Conservation (phyloP, 2,797 vertebrate species). For the Spea hammondii region DNA sequence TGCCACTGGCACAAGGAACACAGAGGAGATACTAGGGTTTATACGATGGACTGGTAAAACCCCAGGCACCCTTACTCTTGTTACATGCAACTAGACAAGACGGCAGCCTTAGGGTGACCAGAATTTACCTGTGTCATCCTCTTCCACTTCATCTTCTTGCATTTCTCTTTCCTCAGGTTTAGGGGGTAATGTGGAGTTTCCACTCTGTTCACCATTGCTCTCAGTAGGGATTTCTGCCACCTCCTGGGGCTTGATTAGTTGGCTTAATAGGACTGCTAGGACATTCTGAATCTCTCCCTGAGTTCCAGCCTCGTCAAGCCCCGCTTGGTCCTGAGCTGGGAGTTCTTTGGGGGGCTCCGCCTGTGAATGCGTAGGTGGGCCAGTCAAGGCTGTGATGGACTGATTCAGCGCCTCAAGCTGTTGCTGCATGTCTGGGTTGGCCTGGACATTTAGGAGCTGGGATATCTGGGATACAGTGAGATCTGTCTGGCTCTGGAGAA, state of each 20-base stretch:
- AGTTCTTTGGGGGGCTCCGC: constrained; percentile 62
- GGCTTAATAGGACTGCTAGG: constrained; percentile 89
- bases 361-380: constrained; percentile 76
- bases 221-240: constrained; percentile 75
- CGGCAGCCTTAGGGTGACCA: constrained; percentile 27
- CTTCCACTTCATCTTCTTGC: constrained; percentile 64
- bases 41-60: constrained; percentile 16
- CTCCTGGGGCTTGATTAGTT: constrained; percentile 92
- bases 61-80: constrained; percentile 1
- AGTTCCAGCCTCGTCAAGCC: constrained; percentile 67
- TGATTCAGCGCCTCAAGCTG: constrained; percentile 88
- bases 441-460: constrained; percentile 88
- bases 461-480: constrained; percentile 91
- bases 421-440: constrained; percentile 80
- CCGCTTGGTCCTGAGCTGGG: constrained; percentile 60
- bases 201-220: constrained; percentile 88
- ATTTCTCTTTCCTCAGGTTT: constrained; percentile 68
- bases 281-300: constrained; percentile 90
- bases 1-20: constrained; percentile 14
- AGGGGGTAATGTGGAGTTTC: constrained; percentile 65
- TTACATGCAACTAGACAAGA: constrained; percentile 36
- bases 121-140: constrained; percentile 77
- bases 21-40: neutral
- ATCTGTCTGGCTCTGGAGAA: constrained; percentile 94
- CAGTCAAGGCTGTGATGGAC: constrained; percentile 84